phyloP scores from a whole-genome alignment of 1,140 invertebrate genomes.

The Ceratina australensis region DNA sequence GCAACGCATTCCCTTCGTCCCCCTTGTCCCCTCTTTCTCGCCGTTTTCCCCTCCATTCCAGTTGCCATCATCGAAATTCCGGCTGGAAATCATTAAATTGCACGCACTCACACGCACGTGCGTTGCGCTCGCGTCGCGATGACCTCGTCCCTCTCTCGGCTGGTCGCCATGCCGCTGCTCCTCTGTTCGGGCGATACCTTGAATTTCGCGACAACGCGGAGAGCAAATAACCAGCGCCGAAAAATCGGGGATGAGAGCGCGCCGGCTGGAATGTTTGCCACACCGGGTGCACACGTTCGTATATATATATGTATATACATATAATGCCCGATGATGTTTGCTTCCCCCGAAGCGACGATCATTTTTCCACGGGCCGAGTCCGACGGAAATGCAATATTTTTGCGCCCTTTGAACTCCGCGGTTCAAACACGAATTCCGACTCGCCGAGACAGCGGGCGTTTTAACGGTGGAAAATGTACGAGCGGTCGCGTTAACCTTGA shows the following conservation, averaged over 20 bases:
- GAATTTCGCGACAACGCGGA: conserved; percentile 50
- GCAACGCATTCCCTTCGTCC: neutral
- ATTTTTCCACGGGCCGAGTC: neutral
- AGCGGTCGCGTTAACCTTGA: conserved; percentile 53
- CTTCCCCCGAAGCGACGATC: neutral
- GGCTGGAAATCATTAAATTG: conserved; percentile 68
- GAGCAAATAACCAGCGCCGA: conserved; percentile 48
- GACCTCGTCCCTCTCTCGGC: conserved; percentile 53
- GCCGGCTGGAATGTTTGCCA: conserved; percentile 46
- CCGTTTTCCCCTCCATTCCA: conserved; percentile 32
- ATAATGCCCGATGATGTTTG: conserved; percentile 8
- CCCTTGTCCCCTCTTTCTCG: conserved; percentile 20
- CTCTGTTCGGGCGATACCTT: conserved; percentile 58
- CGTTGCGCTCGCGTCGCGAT: conserved; percentile 55
- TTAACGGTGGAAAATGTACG: conserved; percentile 34
- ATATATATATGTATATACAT: no score
- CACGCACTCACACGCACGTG: conserved; percentile 70
- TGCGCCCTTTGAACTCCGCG: no score
- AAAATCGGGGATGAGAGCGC: conserved; percentile 58
- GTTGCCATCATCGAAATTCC: conserved; percentile 78
- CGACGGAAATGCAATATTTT: neutral
- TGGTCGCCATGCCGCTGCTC: conserved; percentile 45
- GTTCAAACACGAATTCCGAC: neutral
- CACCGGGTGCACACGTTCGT: neutral
- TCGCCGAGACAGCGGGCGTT: neutral